Evolutionary conservation across 2,797 vertebrate genomes (phyloP).

Genomic region (Halcyon smyrnensis): DNA sequence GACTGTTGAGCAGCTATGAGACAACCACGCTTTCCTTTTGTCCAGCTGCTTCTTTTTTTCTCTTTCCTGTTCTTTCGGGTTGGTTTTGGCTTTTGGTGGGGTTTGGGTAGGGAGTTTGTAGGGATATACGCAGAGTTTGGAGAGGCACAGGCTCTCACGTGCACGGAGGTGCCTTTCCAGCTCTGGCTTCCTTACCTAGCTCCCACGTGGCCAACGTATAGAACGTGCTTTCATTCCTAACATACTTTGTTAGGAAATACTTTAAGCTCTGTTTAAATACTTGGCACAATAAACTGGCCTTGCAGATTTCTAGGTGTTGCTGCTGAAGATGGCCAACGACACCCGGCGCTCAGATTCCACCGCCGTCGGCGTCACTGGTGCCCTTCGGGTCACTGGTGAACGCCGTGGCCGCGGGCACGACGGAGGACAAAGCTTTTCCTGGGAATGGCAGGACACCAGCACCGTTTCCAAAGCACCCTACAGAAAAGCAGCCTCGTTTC

Average conservation of each 20-base stretch:
- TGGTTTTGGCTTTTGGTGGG: background rate
- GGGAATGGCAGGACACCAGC: background rate
- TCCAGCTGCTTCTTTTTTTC: background rate
- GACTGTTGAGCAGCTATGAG: constrained; percentile 15
- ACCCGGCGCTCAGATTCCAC: background rate
- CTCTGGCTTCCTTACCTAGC: background rate
- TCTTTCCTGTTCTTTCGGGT: too few species aligned
- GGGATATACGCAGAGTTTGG: background rate
- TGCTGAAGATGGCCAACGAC: background rate
- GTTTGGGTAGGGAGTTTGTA: background rate
- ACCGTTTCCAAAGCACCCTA: background rate
- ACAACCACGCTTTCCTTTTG: constrained; percentile 22
- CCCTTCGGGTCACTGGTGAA: background rate
- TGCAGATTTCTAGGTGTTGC: background rate
- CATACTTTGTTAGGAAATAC: background rate
- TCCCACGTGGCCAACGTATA: background rate
- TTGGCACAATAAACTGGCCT: background rate
- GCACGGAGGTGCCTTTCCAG: background rate
- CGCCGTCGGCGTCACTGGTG: background rate
- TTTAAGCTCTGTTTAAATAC: background rate
- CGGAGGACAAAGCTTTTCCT: background rate
- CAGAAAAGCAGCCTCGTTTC: background rate
- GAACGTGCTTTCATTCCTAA: background rate
- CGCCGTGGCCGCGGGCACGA: accelerated
- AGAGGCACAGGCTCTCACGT: background rate